A percentile compares a stretch with the other conserved stretches of the same genome.
phyloP scores from a whole-genome alignment of 2,797 vertebrate species.

The Syndactyla subalaris region DNA sequence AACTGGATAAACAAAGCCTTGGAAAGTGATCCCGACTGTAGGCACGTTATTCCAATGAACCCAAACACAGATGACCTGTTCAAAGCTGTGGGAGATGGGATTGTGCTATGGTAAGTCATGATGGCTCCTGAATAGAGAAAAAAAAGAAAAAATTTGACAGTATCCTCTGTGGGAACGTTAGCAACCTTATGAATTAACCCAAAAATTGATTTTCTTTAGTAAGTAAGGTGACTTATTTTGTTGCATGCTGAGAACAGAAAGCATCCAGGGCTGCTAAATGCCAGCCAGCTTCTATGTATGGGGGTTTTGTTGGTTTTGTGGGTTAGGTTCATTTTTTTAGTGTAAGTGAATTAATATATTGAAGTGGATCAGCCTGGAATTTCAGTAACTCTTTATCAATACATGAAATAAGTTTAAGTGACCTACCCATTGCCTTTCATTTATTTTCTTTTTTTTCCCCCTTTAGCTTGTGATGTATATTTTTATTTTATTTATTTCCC shows the following conservation, averaged over 20 bases:
- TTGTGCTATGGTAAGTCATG: constrained; percentile 91
- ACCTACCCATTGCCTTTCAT: not conserved
- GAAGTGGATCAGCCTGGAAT: not conserved
- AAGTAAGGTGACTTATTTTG: not conserved
- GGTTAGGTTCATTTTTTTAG: not conserved
- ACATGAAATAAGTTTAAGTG: not conserved
- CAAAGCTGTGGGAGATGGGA: constrained; percentile 89
- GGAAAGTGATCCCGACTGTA: constrained; percentile 91
- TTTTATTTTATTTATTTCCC: not conserved
- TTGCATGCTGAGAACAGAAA: not conserved
- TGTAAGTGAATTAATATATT: not conserved
- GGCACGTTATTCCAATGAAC: constrained; percentile 92
- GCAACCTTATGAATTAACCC: not conserved
- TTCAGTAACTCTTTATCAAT: not conserved
- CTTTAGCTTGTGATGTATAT: not conserved
- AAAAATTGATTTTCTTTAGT: not conserved
- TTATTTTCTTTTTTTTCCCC: not conserved
- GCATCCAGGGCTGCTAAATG: not conserved
- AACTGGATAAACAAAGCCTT: constrained; percentile 98
- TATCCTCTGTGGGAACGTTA: not conserved
- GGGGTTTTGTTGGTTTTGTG: not conserved
- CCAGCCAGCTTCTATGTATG: not conserved
- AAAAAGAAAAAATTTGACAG: not conserved
- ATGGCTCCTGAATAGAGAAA: not conserved
- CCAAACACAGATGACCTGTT: constrained; percentile 91